phyloP scores from a whole-genome alignment of 2,888 invertebrate species.

The Rhaphigaster nebulosa region DNA sequence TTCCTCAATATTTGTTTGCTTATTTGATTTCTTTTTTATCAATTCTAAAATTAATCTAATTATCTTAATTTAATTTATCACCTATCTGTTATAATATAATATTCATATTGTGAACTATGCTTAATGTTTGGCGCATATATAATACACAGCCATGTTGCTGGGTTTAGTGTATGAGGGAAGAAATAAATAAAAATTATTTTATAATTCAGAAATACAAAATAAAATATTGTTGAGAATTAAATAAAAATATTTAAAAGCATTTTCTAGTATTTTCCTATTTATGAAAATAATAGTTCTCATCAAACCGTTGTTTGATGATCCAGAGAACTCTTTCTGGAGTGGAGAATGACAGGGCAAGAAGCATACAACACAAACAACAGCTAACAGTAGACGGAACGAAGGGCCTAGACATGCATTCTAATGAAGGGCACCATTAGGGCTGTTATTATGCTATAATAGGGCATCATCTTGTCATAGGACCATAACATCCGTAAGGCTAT shows the following conservation, averaged over 20 bases:
- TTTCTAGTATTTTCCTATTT: neutral
- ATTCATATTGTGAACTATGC: too few relatives aligned
- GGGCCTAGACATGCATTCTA: slow-evolving; percentile 46
- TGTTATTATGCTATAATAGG: slow-evolving; percentile 48
- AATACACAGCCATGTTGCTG: too few relatives aligned
- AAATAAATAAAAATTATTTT: too few relatives aligned
- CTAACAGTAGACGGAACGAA: neutral
- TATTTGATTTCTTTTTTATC: too few relatives aligned
- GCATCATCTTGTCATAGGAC: slow-evolving; percentile 42
- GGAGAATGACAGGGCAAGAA: neutral
- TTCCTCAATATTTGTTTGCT: too few relatives aligned
- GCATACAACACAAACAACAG: slow-evolving; percentile 28
- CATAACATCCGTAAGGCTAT: neutral
- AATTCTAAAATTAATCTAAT: too few relatives aligned
- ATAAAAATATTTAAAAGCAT: neutral
- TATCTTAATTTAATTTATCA: too few relatives aligned
- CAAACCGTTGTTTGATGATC: neutral
- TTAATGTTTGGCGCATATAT: too few relatives aligned
- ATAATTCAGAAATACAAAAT: too few relatives aligned
- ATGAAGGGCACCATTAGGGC: slow-evolving; percentile 49
- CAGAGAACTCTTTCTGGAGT: neutral
- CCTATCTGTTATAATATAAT: too few relatives aligned
- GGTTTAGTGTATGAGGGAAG: too few relatives aligned
- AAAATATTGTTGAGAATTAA: too few relatives aligned
- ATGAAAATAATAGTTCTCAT: neutral